Conservation (phyloP, 2,113 vertebrate species). For the Heteronetta atricapilla region DNA sequence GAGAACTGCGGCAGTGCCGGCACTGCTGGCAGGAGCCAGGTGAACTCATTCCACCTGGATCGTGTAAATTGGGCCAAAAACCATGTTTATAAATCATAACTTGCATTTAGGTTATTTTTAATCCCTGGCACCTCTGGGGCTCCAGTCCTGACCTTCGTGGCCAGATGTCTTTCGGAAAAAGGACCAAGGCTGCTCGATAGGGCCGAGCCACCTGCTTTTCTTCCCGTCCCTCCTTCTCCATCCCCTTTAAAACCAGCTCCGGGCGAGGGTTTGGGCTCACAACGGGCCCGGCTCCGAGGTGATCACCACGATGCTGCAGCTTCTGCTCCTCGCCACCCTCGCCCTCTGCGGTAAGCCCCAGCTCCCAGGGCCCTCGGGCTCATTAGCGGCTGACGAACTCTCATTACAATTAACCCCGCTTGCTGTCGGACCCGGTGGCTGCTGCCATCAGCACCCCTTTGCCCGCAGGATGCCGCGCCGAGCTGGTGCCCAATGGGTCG, state of each 20-base stretch:
- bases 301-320: not conserved
- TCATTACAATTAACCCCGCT: rapidly evolving
- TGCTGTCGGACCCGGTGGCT: too few relatives aligned
- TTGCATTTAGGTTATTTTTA: not conserved
- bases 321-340: slow-evolving; percentile 26
- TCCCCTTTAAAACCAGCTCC: not conserved
- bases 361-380: rapidly evolving
- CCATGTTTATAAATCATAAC: not conserved
- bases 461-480: slow-evolving; percentile 76
- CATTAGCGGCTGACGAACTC: rapidly evolving
- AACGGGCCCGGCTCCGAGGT: rapidly evolving
- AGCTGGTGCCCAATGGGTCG: slow-evolving; percentile 52
- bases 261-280: not conserved
- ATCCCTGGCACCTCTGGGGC: too few relatives aligned
- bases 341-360: not conserved
- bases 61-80: not conserved
- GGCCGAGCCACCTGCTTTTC: not conserved
- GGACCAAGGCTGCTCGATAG: not conserved
- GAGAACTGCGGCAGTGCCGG: too few relatives aligned
- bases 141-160: rapidly evolving
- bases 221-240: not conserved
- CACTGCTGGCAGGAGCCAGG: not conserved
- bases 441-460: not conserved
- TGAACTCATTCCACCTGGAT: not conserved
- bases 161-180: not conserved